Conservation (phyloP, 1,140 invertebrate genomes). For the Heliconius melpomene region DNA sequence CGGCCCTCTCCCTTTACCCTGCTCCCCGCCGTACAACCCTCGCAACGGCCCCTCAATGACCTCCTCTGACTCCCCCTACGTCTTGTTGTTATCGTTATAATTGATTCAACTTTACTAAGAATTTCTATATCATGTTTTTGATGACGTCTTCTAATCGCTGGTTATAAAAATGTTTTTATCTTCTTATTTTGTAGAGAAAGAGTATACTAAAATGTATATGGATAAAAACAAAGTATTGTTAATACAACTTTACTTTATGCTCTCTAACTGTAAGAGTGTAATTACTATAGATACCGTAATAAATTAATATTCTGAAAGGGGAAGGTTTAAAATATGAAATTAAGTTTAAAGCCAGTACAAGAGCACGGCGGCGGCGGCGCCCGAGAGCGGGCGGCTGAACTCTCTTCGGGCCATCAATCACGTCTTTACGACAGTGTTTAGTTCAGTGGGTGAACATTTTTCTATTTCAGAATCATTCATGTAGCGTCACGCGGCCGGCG, state of each 20-base stretch:
- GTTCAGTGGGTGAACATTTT: constrained; percentile 48
- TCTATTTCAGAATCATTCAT: constrained; percentile 45
- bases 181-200: background rate
- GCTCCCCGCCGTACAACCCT: constrained; percentile 38
- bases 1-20: constrained; percentile 35
- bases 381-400: constrained; percentile 17
- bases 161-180: background rate
- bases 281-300: too few relatives aligned
- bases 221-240: background rate
- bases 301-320: too few relatives aligned
- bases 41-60: constrained; percentile 68
- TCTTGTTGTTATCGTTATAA: constrained; percentile 56
- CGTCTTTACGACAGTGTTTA: constrained; percentile 37
- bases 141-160: background rate
- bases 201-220: background rate
- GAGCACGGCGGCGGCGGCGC: constrained; percentile 15
- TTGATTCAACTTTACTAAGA: constrained; percentile 73
- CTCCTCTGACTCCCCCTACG: constrained; percentile 67
- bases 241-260: too few relatives aligned
- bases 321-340: too few relatives aligned
- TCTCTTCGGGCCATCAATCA: constrained; percentile 26
- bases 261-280: too few relatives aligned
- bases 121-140: constrained; percentile 53
- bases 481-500: constrained; percentile 40
- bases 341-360: background rate